Conservation (phyloP, 2,888 invertebrate species). For the Nysson spinosus region DNA sequence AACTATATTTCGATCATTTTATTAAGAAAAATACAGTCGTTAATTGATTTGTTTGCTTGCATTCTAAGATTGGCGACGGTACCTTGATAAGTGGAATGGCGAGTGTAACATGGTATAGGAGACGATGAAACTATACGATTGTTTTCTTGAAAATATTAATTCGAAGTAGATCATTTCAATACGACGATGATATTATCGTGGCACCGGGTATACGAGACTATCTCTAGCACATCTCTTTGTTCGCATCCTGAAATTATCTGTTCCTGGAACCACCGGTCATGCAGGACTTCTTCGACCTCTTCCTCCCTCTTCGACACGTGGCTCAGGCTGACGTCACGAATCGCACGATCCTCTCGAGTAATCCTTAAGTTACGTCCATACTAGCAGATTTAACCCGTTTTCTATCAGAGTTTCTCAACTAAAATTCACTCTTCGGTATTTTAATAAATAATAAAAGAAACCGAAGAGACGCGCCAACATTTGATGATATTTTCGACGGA, state of each 20-base stretch:
- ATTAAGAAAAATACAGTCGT: no score
- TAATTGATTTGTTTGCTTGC: no score
- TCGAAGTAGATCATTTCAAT: conserved; percentile 23
- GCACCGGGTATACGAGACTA: conserved; percentile 35
- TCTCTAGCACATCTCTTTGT: conserved; percentile 48
- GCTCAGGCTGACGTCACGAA: conserved; percentile 59
- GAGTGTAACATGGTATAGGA: no score
- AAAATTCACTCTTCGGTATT: no score
- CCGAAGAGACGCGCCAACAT: no score
- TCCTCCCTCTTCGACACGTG: conserved; percentile 60
- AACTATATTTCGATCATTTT: neutral
- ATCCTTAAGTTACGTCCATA: conserved; percentile 38
- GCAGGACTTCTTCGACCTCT: conserved; percentile 51
- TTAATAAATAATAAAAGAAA: no score
- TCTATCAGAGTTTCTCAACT: no score
- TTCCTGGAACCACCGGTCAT: conserved; percentile 54
- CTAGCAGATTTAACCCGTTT: conserved; percentile 11
- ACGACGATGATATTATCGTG: conserved; percentile 28
- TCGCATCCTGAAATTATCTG: conserved; percentile 50
- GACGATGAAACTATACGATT: no score
- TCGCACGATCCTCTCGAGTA: conserved; percentile 52
- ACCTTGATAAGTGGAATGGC: no score
- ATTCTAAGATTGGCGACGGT: no score
- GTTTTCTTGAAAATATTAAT: conserved; percentile 24
- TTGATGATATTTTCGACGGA: no score